These are phyloP conservation scores for Nanger granti DNA, from an alignment of 2,113 vertebrate species.

Conservation along the genomic window DNA sequence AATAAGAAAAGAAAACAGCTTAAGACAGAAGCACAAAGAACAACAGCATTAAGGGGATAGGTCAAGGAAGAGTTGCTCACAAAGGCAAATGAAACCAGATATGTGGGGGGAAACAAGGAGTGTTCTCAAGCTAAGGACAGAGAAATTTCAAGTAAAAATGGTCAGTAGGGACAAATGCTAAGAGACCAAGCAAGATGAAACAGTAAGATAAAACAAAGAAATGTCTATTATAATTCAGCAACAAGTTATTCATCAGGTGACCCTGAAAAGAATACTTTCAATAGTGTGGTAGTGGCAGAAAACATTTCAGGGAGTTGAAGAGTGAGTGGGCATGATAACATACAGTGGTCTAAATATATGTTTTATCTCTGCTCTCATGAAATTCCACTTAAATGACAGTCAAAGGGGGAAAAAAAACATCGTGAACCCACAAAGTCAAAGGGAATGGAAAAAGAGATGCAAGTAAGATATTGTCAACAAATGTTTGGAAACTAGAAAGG, in stretches of 20 bases:
- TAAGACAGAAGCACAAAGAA: neutral
- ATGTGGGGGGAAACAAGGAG: neutral
- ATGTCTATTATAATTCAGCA: neutral
- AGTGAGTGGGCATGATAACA: neutral
- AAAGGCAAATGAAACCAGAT: neutral
- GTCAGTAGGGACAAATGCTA: neutral
- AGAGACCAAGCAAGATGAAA: conserved; percentile 10
- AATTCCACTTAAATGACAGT: conserved; percentile 22
- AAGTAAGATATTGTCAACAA: conserved; percentile 36
- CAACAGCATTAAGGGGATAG: neutral
- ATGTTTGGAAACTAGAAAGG: conserved; percentile 36
- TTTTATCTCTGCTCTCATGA: conserved; percentile 26
- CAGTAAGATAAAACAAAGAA: conserved; percentile 28
- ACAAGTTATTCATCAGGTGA: conserved; percentile 4
- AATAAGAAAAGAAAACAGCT: neutral
- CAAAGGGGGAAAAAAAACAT: conserved; percentile 16
- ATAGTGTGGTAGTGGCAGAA: neutral
- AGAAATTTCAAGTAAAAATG: neutral
- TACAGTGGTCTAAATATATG: neutral
- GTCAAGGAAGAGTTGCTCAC: neutral
- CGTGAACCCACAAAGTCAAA: conserved; percentile 13
- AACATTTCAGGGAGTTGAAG: conserved; percentile 31
- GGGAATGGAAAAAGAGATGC: conserved; percentile 37
- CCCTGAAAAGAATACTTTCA: conserved; percentile 19
- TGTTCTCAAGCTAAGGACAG: neutral